These are phyloP conservation scores for Hydrochoerus hydrochaeris DNA, from an alignment of 2,113 vertebrate genomes.

Conservation along the genomic window DNA sequence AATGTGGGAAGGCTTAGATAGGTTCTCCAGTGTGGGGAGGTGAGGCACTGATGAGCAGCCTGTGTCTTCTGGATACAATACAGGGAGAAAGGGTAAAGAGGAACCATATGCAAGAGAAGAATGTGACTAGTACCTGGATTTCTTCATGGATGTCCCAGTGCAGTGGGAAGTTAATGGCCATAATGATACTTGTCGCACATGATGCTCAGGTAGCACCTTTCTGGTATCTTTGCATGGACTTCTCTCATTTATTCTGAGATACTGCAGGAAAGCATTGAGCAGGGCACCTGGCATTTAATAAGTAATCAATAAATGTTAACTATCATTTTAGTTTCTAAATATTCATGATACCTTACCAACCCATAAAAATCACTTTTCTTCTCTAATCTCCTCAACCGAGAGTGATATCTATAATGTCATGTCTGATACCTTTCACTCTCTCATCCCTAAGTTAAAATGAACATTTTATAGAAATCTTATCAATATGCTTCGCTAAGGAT, in stretches of 20 bases:
- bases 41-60: rapidly evolving
- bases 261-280: not conserved
- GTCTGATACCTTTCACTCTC: not conserved
- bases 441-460: not conserved
- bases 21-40: too few relatives aligned
- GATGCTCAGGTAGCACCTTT: rapidly evolving
- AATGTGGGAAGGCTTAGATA: too few relatives aligned
- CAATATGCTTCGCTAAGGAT: constrained; percentile 73
- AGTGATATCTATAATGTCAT: not conserved
- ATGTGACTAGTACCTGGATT: not conserved
- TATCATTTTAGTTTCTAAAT: not conserved
- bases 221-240: not conserved
- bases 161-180: not conserved
- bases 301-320: not conserved
- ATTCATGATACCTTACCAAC: not conserved
- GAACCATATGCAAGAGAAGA: not conserved
- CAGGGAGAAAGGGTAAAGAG: not conserved
- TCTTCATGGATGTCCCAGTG: rapidly evolving
- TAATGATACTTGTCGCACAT: rapidly evolving
- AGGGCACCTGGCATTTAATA: not conserved
- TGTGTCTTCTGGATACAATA: too few relatives aligned
- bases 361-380: not conserved
- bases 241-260: not conserved
- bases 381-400: not conserved
- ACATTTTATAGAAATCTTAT: not conserved